Conservation (phyloP, 2,888 invertebrate species). For the Octonoba sinensis region DNA sequence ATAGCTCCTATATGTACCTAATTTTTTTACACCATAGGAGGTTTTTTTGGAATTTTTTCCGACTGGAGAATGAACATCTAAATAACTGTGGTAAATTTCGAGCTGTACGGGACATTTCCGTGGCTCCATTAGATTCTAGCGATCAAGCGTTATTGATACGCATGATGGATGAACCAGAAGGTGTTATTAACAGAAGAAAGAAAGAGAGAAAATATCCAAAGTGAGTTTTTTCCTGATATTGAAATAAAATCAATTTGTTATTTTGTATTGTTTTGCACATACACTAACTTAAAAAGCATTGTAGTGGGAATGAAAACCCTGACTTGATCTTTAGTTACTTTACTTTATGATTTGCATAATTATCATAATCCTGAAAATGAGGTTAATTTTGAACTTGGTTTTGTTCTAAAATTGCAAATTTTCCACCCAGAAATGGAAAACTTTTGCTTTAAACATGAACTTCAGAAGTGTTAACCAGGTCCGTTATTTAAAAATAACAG, state of each 20-base stretch:
- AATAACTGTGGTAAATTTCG: slow-evolving; percentile 98
- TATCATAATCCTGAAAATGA: no score
- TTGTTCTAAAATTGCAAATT: no score
- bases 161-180: slow-evolving; percentile 96
- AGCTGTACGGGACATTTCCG: slow-evolving; percentile 96
- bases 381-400: no score
- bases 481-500: no score
- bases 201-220: slow-evolving; percentile 64
- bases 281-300: no score
- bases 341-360: no score
- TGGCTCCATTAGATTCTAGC: slow-evolving; percentile 92
- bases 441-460: no score
- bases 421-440: no score
- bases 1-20: no score
- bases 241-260: background rate
- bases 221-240: slow-evolving; percentile 24
- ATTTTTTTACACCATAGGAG: slow-evolving; percentile 73
- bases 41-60: slow-evolving; percentile 99
- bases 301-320: no score
- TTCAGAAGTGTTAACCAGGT: no score
- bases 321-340: no score
- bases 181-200: slow-evolving; percentile 79
- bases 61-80: slow-evolving; percentile 97
- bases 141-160: slow-evolving; percentile 87
- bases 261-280: background rate